These are phyloP conservation scores for Drosophila mauritiana DNA, from an alignment of 1,140 invertebrate genomes.

Conservation along the genomic window DNA sequence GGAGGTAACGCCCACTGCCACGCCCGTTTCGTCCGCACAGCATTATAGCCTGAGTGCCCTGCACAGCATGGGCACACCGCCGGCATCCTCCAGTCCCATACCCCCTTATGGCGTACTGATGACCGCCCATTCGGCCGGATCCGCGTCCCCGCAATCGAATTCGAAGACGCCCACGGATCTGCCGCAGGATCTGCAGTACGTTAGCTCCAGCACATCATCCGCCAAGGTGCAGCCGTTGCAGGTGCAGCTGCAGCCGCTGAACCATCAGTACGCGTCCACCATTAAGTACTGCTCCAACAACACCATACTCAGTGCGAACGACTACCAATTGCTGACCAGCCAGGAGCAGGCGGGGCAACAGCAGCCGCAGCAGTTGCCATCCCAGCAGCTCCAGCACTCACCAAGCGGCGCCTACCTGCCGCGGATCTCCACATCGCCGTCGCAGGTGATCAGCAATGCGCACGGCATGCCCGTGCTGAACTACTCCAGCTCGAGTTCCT, in stretches of 20 bases:
- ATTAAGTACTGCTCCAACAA: conserved; percentile 83
- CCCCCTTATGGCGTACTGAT: conserved; percentile 61
- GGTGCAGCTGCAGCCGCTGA: conserved; percentile 68
- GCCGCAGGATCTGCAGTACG: conserved; percentile 68
- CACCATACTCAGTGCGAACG: conserved; percentile 68
- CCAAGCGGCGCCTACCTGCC: conserved; percentile 42
- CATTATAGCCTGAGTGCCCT: conserved; percentile 58
- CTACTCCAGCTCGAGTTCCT: conserved; percentile 69
- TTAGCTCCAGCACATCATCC: conserved; percentile 32
- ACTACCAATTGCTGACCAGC: conserved; percentile 59
- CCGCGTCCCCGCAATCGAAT: conserved; percentile 66
- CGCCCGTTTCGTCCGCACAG: conserved; percentile 46
- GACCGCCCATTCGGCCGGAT: conserved; percentile 60
- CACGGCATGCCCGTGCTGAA: conserved; percentile 52
- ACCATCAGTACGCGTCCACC: conserved; percentile 77
- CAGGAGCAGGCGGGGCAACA: conserved; percentile 50
- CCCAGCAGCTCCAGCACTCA: conserved; percentile 55
- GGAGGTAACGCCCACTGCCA: conserved; percentile 46
- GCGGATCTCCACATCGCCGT: conserved; percentile 55
- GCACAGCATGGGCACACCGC: conserved; percentile 74
- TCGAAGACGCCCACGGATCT: conserved; percentile 67
- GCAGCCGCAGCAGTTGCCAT: conserved; percentile 27
- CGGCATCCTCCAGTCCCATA: conserved; percentile 75
- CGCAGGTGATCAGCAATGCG: conserved; percentile 59
- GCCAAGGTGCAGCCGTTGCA: conserved; percentile 59